These are phyloP conservation scores for Gymnoscelis rufifasciata DNA, from an alignment of 2,888 invertebrate genomes.

Conservation along the genomic window DNA sequence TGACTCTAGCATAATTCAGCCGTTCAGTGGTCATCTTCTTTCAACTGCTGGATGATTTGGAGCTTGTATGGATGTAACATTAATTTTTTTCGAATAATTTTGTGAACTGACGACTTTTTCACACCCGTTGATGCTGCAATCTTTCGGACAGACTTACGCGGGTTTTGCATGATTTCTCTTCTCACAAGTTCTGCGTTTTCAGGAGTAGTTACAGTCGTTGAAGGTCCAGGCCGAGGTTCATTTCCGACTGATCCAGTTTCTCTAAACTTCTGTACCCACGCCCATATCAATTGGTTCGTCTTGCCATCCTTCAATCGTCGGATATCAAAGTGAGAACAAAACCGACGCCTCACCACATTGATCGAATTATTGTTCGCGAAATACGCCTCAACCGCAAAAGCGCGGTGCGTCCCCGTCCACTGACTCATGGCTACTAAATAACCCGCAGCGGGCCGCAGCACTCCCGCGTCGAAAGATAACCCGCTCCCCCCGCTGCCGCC, in stretches of 20 bases:
- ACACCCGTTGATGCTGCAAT: neutral
- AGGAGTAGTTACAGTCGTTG: neutral
- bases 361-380: neutral
- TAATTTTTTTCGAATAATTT: neutral
- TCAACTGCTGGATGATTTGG: no score
- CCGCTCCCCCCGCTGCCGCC: neutral
- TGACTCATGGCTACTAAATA: constrained; percentile 1
- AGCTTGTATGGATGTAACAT: no score
- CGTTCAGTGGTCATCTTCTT: no score
- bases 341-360: constrained; percentile 2
- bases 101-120: neutral
- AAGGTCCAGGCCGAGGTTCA: neutral
- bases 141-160: neutral
- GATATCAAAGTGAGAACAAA: constrained; percentile 3
- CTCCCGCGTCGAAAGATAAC: constrained; percentile 4
- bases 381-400: constrained; percentile 6
- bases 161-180: neutral
- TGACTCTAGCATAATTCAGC: no score
- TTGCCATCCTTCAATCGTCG: neutral
- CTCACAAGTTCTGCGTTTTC: neutral
- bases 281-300: constrained; percentile 6
- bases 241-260: constrained; percentile 4
- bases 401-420: constrained; percentile 4
- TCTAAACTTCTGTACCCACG: neutral
- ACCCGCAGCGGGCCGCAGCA: neutral